Conservation (phyloP, 2,888 invertebrate species). For the Augochlorella aurata region DNA sequence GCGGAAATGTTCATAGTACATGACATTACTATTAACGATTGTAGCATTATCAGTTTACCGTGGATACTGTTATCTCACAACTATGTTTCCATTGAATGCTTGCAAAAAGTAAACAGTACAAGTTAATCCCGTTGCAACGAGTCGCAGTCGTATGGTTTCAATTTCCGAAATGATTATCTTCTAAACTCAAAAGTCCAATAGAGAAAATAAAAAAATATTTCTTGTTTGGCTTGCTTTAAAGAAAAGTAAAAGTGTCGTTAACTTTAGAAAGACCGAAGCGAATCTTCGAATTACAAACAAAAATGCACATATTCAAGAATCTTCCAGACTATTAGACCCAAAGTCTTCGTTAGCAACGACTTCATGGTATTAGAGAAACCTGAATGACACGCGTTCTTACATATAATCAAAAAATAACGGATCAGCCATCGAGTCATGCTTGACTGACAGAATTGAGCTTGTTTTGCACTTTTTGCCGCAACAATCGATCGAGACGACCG, state of each 20-base stretch:
- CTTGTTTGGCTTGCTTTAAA: too few relatives aligned
- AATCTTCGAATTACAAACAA: background rate
- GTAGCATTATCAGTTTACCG: constrained; percentile 10
- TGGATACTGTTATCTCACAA: background rate
- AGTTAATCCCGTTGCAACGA: background rate
- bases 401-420: constrained; percentile 30
- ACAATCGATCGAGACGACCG: background rate
- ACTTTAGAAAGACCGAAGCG: too few relatives aligned
- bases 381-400: background rate
- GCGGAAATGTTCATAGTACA: background rate
- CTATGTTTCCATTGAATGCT: background rate
- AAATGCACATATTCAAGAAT: background rate
- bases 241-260: too few relatives aligned
- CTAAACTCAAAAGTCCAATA: background rate
- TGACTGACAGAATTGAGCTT: constrained; percentile 63
- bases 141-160: background rate
- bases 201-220: background rate
- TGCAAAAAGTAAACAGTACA: background rate
- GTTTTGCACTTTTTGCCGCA: constrained; percentile 60
- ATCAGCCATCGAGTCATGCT: constrained; percentile 58
- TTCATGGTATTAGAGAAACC: background rate
- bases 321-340: background rate
- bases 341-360: background rate
- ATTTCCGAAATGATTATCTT: background rate
- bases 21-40: background rate